Percentiles rank a stretch among this genome's conserved stretches.
Conservation (phyloP, 2,888 invertebrate genomes). For the Celastrina argiolus region DNA sequence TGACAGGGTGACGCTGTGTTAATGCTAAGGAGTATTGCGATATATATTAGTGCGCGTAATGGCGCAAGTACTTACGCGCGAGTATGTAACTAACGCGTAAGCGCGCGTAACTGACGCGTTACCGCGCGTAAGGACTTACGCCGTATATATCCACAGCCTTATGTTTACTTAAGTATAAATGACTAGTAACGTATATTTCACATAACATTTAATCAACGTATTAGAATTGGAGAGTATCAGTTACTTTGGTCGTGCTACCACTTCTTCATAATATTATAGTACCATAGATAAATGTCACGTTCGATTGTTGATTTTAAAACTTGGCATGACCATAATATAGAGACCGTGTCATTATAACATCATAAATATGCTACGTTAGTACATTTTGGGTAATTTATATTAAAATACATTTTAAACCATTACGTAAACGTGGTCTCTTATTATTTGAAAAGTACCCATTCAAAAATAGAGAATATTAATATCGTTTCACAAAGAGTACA, state of each 20-base stretch:
- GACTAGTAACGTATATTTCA: conserved; percentile 4
- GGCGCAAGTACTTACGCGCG: background rate
- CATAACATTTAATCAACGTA: background rate
- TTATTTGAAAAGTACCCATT: background rate
- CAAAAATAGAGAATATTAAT: background rate
- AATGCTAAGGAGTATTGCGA: conserved; percentile 54
- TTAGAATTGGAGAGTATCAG: background rate
- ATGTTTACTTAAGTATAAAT: conserved; percentile 1
- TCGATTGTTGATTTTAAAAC: background rate
- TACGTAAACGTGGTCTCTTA: background rate
- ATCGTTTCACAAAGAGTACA: conserved; percentile 8
- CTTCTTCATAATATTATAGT: background rate
- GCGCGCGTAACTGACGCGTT: background rate
- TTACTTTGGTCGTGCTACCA: background rate
- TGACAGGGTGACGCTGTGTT: conserved; percentile 76
- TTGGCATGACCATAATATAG: background rate
- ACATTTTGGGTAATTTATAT: background rate
- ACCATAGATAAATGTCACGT: background rate
- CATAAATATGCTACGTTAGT: background rate
- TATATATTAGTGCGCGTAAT: background rate
- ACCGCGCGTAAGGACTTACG: background rate
- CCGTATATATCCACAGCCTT: background rate
- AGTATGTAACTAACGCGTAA: background rate
- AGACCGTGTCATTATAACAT: background rate
- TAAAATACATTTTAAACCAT: background rate